Evolutionary conservation across 2,113 vertebrate genomes (phyloP).

Genomic region (Alethe castanea): DNA sequence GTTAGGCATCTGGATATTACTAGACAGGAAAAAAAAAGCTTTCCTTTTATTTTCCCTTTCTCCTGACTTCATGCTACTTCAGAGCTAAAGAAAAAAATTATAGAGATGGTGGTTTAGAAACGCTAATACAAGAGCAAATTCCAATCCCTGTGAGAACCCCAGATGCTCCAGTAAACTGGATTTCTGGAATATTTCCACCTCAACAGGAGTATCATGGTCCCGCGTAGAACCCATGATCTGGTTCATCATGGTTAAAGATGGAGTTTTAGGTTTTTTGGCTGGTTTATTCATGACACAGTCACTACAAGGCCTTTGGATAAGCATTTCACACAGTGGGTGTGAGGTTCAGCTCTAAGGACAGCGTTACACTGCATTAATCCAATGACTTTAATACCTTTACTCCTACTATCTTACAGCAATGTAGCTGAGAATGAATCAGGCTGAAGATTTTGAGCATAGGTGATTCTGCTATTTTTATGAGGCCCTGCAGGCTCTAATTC

Average conservation of each 20-base stretch:
- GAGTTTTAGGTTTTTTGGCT: not conserved
- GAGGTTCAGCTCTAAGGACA: not conserved
- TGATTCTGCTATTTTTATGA: conserved; percentile 43
- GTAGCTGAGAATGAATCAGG: conserved; percentile 35
- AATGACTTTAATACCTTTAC: conserved; percentile 22
- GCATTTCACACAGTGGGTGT: not conserved
- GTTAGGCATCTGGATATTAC: not conserved
- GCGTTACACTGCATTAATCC: not conserved
- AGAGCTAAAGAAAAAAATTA: not conserved
- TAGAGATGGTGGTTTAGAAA: not conserved
- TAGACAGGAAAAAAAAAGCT: not conserved
- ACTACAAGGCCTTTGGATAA: not conserved
- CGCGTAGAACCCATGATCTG: not conserved
- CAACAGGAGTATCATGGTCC: not conserved
- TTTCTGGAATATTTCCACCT: conserved; percentile 10
- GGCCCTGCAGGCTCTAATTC: conserved; percentile 28
- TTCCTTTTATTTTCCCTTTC: not conserved
- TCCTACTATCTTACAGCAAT: not conserved
- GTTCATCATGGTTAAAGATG: not conserved
- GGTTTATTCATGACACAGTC: not conserved
- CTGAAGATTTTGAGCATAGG: conserved; percentile 30
- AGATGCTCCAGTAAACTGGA: not conserved
- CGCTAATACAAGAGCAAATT: not conserved
- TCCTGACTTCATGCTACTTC: not conserved
- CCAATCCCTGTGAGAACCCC: not conserved